Conservation (phyloP, 2,113 vertebrate species). For the Phylloscopus whistleri region DNA sequence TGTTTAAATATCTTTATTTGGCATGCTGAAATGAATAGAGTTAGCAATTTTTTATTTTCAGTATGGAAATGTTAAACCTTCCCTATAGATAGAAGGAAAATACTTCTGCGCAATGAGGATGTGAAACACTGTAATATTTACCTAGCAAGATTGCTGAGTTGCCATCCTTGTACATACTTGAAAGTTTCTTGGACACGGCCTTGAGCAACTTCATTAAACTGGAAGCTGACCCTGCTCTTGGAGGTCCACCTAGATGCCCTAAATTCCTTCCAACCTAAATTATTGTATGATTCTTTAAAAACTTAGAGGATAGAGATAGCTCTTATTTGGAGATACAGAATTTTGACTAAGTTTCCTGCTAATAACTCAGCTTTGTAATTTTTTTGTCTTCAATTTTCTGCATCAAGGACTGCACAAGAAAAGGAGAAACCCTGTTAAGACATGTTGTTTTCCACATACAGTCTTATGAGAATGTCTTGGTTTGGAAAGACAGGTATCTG, state of each 20-base stretch:
- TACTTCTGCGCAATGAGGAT: neutral
- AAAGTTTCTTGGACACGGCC: neutral
- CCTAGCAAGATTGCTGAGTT: neutral
- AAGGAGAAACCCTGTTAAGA: neutral
- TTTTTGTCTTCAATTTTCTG: neutral
- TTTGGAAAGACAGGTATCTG: too few species aligned
- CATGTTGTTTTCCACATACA: neutral
- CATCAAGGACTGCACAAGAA: neutral
- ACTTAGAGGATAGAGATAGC: neutral
- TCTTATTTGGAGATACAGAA: neutral
- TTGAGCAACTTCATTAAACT: neutral
- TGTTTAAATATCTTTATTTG: neutral
- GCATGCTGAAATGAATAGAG: neutral
- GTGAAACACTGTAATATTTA: neutral
- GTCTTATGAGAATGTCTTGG: too few species aligned
- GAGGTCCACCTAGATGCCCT: neutral
- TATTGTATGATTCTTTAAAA: neutral
- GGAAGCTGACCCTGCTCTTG: neutral
- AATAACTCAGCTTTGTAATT: neutral
- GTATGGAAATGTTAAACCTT: neutral
- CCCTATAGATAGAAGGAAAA: neutral
- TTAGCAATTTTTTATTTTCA: neutral
- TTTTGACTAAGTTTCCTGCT: neutral
- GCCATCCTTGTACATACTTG: neutral
- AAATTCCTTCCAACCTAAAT: neutral